Evolutionary conservation across 1,140 invertebrate species (phyloP), one percentile per base, ranked within the genome.

Genomic region (Aphidius gifuensis): DNA sequence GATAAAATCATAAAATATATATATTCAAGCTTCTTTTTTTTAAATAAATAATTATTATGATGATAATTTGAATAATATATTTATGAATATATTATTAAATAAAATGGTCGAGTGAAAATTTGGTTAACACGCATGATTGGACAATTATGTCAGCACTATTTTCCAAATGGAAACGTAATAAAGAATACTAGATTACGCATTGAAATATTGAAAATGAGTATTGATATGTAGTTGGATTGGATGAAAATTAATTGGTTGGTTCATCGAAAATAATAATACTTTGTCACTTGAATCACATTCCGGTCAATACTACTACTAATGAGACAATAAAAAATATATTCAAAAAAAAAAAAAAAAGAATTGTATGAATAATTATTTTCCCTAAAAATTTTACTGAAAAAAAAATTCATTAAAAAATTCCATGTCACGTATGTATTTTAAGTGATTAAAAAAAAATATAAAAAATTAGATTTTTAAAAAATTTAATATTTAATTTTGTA

Each of bases 211-310:
- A 42, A 42, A 54, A 54, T 54, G 51, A 54, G 51, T 40, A 40
- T 54, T 40, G 38, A 54, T 32, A 32, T 32, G 23, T 32, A 45
- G 59, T 23, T 44, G 46, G 51, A 60, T 60, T 54, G 42, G 39
- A 60, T 53, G 43, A 45, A 51, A 51, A 60, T 60, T 60, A 60
- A 60, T 60, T 54, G 59, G 50, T 38, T 51, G n/a, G 6, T 21
- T 51, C 40, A 40, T 60, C 9, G 21, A 45, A 16, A 45, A 45
- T 45, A 23, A 54, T 9, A 39, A 58, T 58, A 43, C 39, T 55
- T 11, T 4, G 23, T 32, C 5, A 43, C 53, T 8, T 43, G 39
- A 43, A 5, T 40, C 43, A 16, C 9, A 11, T 55, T 55, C 53
- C 40, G 53, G 53, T 55, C 53, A 55, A 21, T 39, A 42, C n/a